phyloP scores from a whole-genome alignment of 2,888 invertebrate species.

The Aromia moschata region DNA sequence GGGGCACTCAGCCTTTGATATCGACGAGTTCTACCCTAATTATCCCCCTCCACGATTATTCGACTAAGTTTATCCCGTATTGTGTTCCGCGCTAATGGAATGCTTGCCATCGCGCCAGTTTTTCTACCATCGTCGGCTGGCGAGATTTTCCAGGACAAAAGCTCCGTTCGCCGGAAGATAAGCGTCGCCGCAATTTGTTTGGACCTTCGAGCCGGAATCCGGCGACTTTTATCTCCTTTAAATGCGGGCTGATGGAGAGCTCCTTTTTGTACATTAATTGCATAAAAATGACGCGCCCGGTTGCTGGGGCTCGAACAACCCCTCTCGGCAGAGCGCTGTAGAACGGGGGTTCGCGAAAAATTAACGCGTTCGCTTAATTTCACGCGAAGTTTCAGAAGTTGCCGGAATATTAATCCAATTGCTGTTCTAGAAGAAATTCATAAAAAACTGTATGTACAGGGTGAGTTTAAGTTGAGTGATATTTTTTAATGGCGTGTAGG shows the following conservation, averaged over 20 bases:
- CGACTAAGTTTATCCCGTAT: too few species aligned
- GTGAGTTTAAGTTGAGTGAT: too few species aligned
- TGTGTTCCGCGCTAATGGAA: too few species aligned
- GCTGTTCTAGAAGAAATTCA: too few species aligned
- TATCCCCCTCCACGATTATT: too few species aligned
- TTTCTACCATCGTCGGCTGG: neutral
- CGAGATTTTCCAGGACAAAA: neutral
- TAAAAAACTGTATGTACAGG: too few species aligned
- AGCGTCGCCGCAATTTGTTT: neutral
- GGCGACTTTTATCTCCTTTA: constrained; percentile 8
- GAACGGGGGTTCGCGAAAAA: neutral
- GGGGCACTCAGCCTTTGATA: too few species aligned
- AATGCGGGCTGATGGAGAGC: neutral
- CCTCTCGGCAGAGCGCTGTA: neutral
- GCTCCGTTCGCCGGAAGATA: neutral
- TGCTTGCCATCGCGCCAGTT: neutral
- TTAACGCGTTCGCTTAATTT: too few species aligned
- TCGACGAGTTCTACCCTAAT: too few species aligned
- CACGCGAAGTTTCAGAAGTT: too few species aligned
- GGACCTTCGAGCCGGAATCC: neutral
- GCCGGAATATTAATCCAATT: too few species aligned
- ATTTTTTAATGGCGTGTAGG: too few species aligned
- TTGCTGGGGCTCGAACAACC: neutral
- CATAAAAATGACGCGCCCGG: neutral
- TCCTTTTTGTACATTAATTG: neutral